Evolutionary conservation across 2,113 vertebrate genomes (phyloP).

Genomic region (Acanthochromis polyacanthus): DNA sequence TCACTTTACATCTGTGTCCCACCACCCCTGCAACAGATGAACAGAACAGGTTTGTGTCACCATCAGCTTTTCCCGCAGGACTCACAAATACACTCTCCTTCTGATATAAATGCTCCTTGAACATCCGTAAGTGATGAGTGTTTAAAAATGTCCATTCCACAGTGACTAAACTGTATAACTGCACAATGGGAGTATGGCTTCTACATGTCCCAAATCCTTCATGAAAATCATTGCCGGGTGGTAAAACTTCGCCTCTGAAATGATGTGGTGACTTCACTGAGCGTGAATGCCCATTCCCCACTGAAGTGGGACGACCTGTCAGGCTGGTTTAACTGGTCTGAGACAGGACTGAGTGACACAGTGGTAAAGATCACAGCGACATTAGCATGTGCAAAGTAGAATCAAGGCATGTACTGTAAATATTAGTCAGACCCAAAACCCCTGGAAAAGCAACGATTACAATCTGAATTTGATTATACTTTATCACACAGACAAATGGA

Average conservation of each 20-base stretch:
- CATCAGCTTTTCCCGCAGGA: not conserved
- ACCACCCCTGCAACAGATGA: constrained; percentile 15
- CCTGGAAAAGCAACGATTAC: constrained; percentile 2
- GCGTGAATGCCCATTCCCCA: not conserved
- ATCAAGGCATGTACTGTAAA: constrained; percentile 44
- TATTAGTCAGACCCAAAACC: constrained; percentile 31
- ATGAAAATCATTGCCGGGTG: not conserved
- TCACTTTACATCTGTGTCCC: constrained; percentile 23
- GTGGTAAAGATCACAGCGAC: constrained; percentile 45
- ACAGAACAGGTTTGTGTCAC: constrained; percentile 11
- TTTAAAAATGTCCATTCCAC: constrained; percentile 19
- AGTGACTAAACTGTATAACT: constrained; percentile 7
- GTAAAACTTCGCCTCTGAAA: constrained; percentile 8
- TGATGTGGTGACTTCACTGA: not conserved
- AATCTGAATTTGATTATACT: constrained; percentile 21
- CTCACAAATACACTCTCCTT: not conserved
- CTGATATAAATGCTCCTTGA: not conserved
- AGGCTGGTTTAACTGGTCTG: constrained; percentile 62
- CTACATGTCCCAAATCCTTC: not conserved
- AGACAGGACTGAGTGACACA: constrained; percentile 16
- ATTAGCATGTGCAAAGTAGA: constrained; percentile 42
- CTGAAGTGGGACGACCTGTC: constrained; percentile 6
- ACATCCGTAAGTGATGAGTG: not conserved
- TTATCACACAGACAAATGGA: constrained; percentile 26
- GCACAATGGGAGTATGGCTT: constrained; percentile 40